Evolutionary conservation across 2,797 vertebrate genomes (phyloP).

Genomic region (Hypotaenidia philippensis): DNA sequence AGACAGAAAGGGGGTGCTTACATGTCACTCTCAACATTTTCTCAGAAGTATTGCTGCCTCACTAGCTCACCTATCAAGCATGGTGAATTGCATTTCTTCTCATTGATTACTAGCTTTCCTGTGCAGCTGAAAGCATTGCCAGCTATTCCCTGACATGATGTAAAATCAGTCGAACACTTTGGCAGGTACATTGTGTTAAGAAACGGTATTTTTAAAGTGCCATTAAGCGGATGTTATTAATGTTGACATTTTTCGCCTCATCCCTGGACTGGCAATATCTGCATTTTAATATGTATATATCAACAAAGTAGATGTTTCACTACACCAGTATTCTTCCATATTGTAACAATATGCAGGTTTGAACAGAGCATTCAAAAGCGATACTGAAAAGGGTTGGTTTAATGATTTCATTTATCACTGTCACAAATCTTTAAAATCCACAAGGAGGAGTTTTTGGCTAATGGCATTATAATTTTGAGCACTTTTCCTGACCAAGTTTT

Average conservation of each 20-base stretch:
- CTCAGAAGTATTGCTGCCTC: slow-evolving; percentile 16
- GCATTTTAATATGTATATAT: neutral
- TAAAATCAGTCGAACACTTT: slow-evolving; percentile 13
- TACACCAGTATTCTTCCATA: neutral
- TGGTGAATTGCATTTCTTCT: slow-evolving; percentile 45
- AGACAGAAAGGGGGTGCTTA: neutral
- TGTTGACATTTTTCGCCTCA: neutral
- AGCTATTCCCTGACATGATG: slow-evolving; percentile 38
- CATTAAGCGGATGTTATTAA: neutral
- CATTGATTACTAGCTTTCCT: slow-evolving; percentile 36
- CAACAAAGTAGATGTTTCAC: neutral
- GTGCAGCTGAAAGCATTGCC: neutral
- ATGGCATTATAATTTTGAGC: neutral
- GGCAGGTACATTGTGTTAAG: neutral
- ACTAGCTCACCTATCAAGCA: slow-evolving; percentile 28
- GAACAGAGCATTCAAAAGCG: neutral
- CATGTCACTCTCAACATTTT: neutral
- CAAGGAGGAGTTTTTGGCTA: neutral
- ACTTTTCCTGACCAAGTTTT: neutral
- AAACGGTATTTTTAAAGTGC: slow-evolving; percentile 47
- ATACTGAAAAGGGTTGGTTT: neutral
- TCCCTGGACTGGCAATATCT: neutral
- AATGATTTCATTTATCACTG: neutral
- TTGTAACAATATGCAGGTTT: neutral
- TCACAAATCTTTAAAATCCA: neutral